These are phyloP conservation scores for Brachymystax lenok DNA, from an alignment of 2,797 vertebrate species.

Conservation along the genomic window DNA sequence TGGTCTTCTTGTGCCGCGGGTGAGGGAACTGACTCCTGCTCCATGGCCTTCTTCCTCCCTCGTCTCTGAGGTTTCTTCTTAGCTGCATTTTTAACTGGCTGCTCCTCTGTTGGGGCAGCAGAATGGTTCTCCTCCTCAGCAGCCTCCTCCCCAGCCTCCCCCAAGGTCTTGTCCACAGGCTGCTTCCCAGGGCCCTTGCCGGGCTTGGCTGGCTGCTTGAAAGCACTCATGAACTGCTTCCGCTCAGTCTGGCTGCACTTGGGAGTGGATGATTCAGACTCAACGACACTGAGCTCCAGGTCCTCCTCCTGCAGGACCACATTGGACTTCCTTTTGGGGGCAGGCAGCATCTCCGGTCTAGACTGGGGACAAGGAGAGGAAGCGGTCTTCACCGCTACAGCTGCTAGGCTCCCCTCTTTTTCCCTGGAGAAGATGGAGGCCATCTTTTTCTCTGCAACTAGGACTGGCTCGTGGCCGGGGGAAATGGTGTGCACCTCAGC, in stretches of 20 bases:
- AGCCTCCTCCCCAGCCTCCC: constrained; percentile 33
- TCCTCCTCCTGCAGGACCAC: constrained; percentile 75
- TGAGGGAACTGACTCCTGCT: neutral
- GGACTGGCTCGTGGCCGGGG: constrained; percentile 50
- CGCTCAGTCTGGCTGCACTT: constrained; percentile 84
- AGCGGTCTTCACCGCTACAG: constrained; percentile 29
- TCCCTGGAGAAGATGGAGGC: constrained; percentile 85
- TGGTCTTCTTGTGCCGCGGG: constrained; percentile 27
- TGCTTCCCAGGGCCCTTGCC: constrained; percentile 77
- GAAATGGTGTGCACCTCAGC: constrained; percentile 88
- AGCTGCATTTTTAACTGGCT: constrained; percentile 42
- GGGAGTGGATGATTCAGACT: constrained; percentile 70
- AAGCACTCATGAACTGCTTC: constrained; percentile 93
- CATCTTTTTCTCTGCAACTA: constrained; percentile 72
- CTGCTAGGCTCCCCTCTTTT: constrained; percentile 50
- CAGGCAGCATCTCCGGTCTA: constrained; percentile 42
- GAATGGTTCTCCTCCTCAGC: constrained; percentile 33
- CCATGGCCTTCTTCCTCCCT: constrained; percentile 38
- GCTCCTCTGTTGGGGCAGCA: constrained; percentile 45
- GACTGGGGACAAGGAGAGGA: constrained; percentile 40
- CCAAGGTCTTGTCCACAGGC: constrained; percentile 47
- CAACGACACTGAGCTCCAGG: constrained; percentile 87
- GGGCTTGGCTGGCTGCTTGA: constrained; percentile 83
- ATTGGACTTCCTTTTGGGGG: constrained; percentile 40
- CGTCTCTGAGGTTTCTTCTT: constrained; percentile 58